These are phyloP conservation scores for Dendrophyllia cribrosa DNA, from an alignment of 64 coral and sea anemone species.

Conservation along the genomic window DNA sequence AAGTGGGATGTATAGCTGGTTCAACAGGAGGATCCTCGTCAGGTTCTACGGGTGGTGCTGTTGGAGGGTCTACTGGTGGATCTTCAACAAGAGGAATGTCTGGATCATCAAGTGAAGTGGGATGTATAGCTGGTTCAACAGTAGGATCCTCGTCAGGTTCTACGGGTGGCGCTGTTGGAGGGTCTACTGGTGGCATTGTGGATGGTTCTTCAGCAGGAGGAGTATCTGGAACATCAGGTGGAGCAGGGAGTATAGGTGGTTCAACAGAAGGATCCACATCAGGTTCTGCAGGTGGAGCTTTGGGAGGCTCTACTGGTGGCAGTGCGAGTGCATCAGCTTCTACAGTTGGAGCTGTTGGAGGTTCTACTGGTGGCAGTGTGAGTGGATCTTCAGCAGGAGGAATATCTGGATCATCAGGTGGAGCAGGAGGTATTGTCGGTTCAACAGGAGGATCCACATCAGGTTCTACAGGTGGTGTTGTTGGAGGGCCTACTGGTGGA, in stretches of 20 bases:
- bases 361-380: neutral
- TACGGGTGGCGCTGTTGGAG: neutral
- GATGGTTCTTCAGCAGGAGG: neutral
- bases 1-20: too few species aligned
- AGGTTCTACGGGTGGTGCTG: neutral
- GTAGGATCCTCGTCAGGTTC: too few species aligned
- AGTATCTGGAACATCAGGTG: constrained; percentile 18
- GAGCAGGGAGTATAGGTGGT: neutral
- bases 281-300: too few species aligned
- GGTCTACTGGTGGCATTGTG: neutral
- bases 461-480: too few species aligned
- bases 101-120: too few species aligned
- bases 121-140: neutral
- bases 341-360: neutral
- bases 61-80: too few species aligned
- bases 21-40: too few species aligned
- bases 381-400: neutral
- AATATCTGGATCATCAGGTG: neutral
- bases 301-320: too few species aligned
- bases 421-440: neutral
- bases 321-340: neutral
- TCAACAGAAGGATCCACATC: too few species aligned
- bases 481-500: too few species aligned
- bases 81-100: too few species aligned
- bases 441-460: too few species aligned